Percentiles rank a stretch among this genome's conserved stretches.
Conservation (phyloP, 2,888 invertebrate genomes). For the Mimas tiliae region DNA sequence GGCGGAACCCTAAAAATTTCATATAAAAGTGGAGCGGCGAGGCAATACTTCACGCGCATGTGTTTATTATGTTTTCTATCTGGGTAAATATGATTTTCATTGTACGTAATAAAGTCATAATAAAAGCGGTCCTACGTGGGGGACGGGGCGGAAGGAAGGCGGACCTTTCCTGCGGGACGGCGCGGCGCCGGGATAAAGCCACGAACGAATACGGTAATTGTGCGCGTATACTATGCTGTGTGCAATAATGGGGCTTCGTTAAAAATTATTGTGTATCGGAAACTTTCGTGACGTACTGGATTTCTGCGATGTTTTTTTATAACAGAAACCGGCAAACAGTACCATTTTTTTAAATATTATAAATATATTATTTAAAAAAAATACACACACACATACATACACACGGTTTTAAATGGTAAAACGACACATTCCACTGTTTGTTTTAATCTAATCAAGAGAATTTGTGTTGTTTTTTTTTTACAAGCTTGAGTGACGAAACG, state of each 20-base stretch:
- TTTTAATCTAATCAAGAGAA: no score
- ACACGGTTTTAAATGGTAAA: no score
- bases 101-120: constrained; percentile 76
- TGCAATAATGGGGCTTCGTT: constrained; percentile 26
- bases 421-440: no score
- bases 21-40: constrained; percentile 48
- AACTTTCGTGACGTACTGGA: not conserved
- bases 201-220: constrained; percentile 23
- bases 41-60: constrained; percentile 64
- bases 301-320: no score
- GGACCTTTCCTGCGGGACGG: constrained; percentile 66
- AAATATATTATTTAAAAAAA: not conserved
- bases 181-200: constrained; percentile 34
- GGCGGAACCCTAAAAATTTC: constrained; percentile 49
- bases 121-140: constrained; percentile 52
- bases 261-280: constrained; percentile 22
- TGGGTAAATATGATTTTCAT: constrained; percentile 77
- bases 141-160: constrained; percentile 68
- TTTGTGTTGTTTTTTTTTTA: no score
- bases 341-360: not conserved
- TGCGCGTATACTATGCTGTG: constrained; percentile 3
- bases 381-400: no score
- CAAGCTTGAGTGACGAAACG: no score
- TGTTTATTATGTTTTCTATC: constrained; percentile 74
- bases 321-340: not conserved